Evolutionary conservation across 1,140 invertebrate species (phyloP), one percentile per base, ranked within the genome.

Genomic region (Scaptomyza graminum): DNA sequence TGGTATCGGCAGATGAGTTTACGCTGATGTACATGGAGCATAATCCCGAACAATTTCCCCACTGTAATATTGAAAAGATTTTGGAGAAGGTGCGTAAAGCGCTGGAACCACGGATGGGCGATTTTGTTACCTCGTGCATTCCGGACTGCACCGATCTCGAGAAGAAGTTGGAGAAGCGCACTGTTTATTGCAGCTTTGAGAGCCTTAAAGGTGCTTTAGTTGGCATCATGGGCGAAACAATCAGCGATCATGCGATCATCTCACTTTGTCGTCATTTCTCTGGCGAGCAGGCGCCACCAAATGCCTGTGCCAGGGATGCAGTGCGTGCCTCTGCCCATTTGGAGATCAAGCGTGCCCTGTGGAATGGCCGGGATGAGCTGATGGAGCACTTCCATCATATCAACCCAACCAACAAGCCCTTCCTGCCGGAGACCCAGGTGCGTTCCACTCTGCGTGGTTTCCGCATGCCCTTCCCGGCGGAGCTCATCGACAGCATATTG

Each of bases 11-110:
- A 5, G 97, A 98, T 90, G 95, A 97, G 90, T 98, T 97, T 91
- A 95, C 96, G 5, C 92, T 97, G 41, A 93, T 94, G 61, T 98
- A 97, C 87, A 96, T 98, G 97, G 97, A 98, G 91, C 83, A 94
- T 13, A 92, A 97, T 91, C 91, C 74, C 93, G 96, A 94, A 95
- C 79, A 96, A 94, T 96, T 95, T 92, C 93, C 94, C 0, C 94
- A 95, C 92, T 93, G 95, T 3, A 94, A 96, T 80, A 92, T 94
- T 1, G 93, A 93, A 18, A 49, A 94, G 1, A 96, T 96, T 44
- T 93, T 96, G 94, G 92, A 94, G 34, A 96, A 96, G 92, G 92
- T 96, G 13, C 93, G 94, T 15, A 92, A 93, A 39, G 90, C 93
- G 11, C 79, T 95, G 8, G 93, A 85, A 63, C 44, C 93, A 0